Evolutionary conservation across 1,140 invertebrate species (phyloP).

Genomic region (Drosophila oshimai): DNA sequence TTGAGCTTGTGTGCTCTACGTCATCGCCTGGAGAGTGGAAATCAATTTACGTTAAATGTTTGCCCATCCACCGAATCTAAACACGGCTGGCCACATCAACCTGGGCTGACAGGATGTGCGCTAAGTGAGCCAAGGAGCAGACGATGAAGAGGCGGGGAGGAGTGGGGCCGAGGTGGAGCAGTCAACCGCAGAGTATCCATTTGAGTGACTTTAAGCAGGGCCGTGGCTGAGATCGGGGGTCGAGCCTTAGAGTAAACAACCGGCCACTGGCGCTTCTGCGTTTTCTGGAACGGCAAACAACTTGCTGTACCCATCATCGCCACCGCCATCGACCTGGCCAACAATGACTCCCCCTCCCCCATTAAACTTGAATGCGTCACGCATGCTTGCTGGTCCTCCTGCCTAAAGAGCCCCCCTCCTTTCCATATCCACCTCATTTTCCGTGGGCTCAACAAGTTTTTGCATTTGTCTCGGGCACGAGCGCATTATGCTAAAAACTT

Average conservation of each 20-base stretch:
- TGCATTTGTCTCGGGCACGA: slow-evolving; percentile 64
- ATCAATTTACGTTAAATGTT: slow-evolving; percentile 69
- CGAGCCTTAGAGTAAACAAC: slow-evolving; percentile 23
- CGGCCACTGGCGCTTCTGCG: slow-evolving; percentile 11
- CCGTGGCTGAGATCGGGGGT: neutral
- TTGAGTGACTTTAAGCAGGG: slow-evolving; percentile 46
- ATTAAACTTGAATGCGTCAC: slow-evolving; percentile 73
- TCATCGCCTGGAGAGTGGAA: slow-evolving; percentile 55
- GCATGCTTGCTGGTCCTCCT: slow-evolving; percentile 45
- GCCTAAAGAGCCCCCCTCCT: neutral
- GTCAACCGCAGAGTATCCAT: slow-evolving; percentile 54
- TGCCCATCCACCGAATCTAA: slow-evolving; percentile 55
- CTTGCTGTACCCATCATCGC: slow-evolving; percentile 6
- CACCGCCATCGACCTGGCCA: slow-evolving; percentile 19
- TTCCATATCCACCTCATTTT: neutral
- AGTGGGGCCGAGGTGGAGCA: slow-evolving; percentile 4
- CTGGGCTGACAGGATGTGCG: slow-evolving; percentile 26
- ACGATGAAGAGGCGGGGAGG: neutral
- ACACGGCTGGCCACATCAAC: slow-evolving; percentile 28
- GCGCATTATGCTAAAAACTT: slow-evolving; percentile 75
- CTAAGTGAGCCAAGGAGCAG: slow-evolving; percentile 19
- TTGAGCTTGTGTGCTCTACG: slow-evolving; percentile 21
- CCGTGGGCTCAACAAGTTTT: slow-evolving; percentile 66
- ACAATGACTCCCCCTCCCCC: too few relatives aligned
- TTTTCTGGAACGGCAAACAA: slow-evolving; percentile 22